A percentile compares a stretch with the other conserved stretches of the same genome.
Evolutionary conservation across 2,797 vertebrate genomes (phyloP).

Genomic region (Enoplosus armatus): DNA sequence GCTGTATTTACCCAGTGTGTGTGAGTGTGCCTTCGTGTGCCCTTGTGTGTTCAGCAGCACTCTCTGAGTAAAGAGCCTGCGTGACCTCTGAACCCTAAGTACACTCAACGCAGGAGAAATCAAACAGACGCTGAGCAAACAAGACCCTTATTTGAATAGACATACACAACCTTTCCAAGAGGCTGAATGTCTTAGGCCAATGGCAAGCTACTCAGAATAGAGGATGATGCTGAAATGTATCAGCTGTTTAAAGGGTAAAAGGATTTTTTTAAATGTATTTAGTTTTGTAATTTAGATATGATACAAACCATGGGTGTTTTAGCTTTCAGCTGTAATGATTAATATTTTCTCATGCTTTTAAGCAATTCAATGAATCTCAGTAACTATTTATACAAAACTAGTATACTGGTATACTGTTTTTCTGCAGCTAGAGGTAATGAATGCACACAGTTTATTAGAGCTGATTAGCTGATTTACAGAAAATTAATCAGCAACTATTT

Average conservation of each 20-base stretch:
- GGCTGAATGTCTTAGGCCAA: conserved; percentile 62
- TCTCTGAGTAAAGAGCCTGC: conserved; percentile 83
- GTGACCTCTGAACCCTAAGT: conserved; percentile 82
- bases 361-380: background rate
- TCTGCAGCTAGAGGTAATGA: background rate
- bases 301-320: background rate
- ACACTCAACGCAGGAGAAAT: conserved; percentile 84
- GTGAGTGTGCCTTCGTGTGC: conserved; percentile 78
- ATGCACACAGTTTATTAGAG: background rate
- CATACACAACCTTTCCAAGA: conserved; percentile 76
- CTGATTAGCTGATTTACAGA: background rate
- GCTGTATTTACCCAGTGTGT: conserved; percentile 81
- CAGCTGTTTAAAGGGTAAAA: conserved; percentile 24
- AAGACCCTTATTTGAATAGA: conserved; percentile 82
- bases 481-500: conserved; percentile 1
- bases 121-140: conserved; percentile 83
- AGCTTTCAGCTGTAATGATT: background rate
- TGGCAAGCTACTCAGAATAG: conserved; percentile 37
- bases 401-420: background rate
- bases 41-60: conserved; percentile 78
- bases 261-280: background rate
- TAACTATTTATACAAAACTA: conserved; percentile 2
- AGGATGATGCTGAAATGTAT: conserved; percentile 45
- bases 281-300: background rate
- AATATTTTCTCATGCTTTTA: background rate